phyloP scores from a whole-genome alignment of 2,888 invertebrate genomes.

The Andrena bicolor region DNA sequence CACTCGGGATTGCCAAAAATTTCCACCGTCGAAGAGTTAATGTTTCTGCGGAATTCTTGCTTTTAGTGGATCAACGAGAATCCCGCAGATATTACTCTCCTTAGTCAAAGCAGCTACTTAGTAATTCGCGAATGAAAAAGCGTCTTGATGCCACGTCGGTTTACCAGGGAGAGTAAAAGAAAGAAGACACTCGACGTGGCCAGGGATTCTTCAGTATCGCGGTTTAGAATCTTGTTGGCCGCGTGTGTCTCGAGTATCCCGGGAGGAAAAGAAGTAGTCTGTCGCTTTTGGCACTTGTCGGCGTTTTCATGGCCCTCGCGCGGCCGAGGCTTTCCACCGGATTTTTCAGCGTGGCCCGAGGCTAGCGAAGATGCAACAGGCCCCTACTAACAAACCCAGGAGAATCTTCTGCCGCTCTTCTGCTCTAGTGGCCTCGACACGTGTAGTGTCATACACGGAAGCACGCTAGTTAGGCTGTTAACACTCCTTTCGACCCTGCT shows the following conservation, averaged over 20 bases:
- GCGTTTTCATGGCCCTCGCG: slow-evolving; percentile 60
- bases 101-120: too few relatives aligned
- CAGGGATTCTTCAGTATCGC: slow-evolving; percentile 20
- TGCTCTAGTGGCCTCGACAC: slow-evolving; percentile 83
- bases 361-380: slow-evolving; percentile 83
- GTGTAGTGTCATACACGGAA: slow-evolving; percentile 84
- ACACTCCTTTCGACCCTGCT: slow-evolving; percentile 62
- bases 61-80: too few relatives aligned
- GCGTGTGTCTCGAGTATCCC: slow-evolving; percentile 55
- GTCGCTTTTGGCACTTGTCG: slow-evolving; percentile 67
- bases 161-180: not conserved
- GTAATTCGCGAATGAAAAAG: not conserved
- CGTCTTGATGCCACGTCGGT: not conserved
- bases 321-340: slow-evolving; percentile 47
- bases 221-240: slow-evolving; percentile 58
- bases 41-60: too few relatives aligned
- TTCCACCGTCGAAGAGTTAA: too few relatives aligned
- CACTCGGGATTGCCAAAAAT: too few relatives aligned
- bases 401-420: slow-evolving; percentile 80
- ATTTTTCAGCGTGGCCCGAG: slow-evolving; percentile 79
- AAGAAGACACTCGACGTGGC: slow-evolving; percentile 1
- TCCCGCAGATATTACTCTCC: too few relatives aligned
- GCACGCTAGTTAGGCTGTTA: slow-evolving; percentile 80
- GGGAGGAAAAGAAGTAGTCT: slow-evolving; percentile 56
- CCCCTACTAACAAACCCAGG: slow-evolving; percentile 81